Conservation (phyloP, 2,888 invertebrate genomes). For the Asteroscopus sphinx region DNA sequence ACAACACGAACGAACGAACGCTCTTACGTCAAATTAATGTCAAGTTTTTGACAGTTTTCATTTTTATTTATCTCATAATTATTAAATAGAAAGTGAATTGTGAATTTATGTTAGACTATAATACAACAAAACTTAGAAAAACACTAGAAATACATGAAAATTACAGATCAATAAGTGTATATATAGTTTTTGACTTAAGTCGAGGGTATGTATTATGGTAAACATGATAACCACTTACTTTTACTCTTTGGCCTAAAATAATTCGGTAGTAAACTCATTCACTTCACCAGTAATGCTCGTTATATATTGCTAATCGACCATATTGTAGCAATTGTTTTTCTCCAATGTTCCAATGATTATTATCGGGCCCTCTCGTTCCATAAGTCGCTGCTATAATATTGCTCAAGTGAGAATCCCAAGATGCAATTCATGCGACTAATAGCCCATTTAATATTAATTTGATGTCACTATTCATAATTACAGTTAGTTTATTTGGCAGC, state of each 20-base stretch:
- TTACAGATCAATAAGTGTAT: conserved; percentile 36
- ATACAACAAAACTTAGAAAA: conserved; percentile 23
- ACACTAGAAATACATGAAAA: conserved; percentile 25
- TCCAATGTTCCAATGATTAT: conserved; percentile 19
- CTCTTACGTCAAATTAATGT: conserved; percentile 57
- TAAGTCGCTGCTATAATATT: conserved; percentile 16
- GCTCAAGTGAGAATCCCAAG: not conserved
- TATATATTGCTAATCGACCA: conserved; percentile 33
- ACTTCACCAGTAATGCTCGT: conserved; percentile 25
- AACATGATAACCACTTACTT: conserved; percentile 69
- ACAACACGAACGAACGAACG: not conserved
- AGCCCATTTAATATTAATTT: conserved; percentile 25
- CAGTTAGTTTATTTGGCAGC: conserved; percentile 43
- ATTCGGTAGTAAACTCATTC: conserved; percentile 50
- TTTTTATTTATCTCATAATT: conserved; percentile 68
- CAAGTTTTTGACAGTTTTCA: conserved; percentile 70
- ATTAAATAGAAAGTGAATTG: conserved; percentile 70
- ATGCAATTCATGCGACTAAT: conserved; percentile 21
- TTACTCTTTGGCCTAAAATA: conserved; percentile 73
- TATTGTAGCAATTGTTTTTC: conserved; percentile 37
- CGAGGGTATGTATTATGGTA: conserved; percentile 75
- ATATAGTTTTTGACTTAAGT: conserved; percentile 56
- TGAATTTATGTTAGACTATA: conserved; percentile 32
- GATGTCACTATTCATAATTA: conserved; percentile 12
- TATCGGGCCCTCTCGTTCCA: conserved; percentile 9